Percentiles rank a stretch among this genome's conserved stretches.
Evolutionary conservation across 2,113 vertebrate genomes (phyloP).

Genomic region (Litocranius walleri): DNA sequence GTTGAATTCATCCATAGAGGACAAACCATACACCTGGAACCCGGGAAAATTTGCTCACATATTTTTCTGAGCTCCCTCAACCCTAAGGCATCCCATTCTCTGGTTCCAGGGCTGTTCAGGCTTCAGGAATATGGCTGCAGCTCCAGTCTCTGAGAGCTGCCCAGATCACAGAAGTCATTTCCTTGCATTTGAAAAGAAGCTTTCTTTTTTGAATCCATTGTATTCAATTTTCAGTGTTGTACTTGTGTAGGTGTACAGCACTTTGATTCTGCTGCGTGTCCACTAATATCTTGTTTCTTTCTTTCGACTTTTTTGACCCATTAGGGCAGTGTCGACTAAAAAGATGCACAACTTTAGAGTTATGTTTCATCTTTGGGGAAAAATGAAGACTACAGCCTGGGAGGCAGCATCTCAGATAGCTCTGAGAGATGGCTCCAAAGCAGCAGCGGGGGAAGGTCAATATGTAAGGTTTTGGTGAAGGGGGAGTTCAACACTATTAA

Average conservation of each 20-base stretch:
- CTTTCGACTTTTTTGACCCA: neutral
- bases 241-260: neutral
- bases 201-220: rapidly evolving
- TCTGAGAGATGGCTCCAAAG: neutral
- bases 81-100: neutral
- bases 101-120: neutral
- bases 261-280: neutral
- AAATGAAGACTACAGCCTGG: neutral
- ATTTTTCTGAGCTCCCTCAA: neutral
- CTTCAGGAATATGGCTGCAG: neutral
- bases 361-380: neutral
- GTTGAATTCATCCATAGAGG: neutral
- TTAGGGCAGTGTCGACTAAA: neutral
- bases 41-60: neutral
- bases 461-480: too few relatives aligned
- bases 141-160: neutral
- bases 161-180: neutral
- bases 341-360: neutral
- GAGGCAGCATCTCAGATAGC: too few relatives aligned
- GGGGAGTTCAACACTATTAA: too few relatives aligned
- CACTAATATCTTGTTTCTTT: neutral
- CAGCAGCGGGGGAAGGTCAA: too few relatives aligned
- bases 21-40: neutral
- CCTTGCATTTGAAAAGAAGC: neutral
- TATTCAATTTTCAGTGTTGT: rapidly evolving